Percentiles rank a stretch among this genome's conserved stretches.
Conservation (phyloP, 2,113 vertebrate species). For the Eretmochelys imbricata region DNA sequence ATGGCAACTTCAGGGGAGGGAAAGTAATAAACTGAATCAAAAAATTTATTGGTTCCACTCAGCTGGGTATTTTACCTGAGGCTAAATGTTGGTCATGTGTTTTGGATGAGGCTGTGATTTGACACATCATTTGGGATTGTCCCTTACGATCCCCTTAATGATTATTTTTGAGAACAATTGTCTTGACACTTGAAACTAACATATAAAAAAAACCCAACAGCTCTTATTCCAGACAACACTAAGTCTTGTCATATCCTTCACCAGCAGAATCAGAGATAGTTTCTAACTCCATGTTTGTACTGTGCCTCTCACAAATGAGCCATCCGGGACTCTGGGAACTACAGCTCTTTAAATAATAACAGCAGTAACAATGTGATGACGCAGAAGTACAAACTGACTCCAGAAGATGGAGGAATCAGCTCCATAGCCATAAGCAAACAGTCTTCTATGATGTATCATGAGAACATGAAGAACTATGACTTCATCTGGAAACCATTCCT, state of each 20-base stretch:
- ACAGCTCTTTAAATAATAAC: background rate
- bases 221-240: conserved; percentile 15
- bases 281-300: background rate
- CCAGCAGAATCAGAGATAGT: background rate
- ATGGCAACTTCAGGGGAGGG: conserved; percentile 11
- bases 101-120: background rate
- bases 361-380: background rate
- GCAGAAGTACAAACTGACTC: background rate
- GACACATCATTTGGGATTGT: conserved; percentile 6
- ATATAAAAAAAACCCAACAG: background rate
- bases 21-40: conserved; percentile 35
- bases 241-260: background rate
- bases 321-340: background rate
- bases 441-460: background rate
- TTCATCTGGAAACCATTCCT: background rate
- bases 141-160: conserved; percentile 13
- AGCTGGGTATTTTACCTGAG: conserved; percentile 36
- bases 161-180: background rate
- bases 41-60: conserved; percentile 45
- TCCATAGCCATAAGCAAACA: background rate
- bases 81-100: background rate
- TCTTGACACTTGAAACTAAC: conserved; percentile 19
- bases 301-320: background rate
- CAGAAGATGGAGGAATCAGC: background rate
- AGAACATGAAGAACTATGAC: background rate